Evolutionary conservation across 2,888 invertebrate species (phyloP), one percentile per base, ranked within the genome.

Genomic region (Shargacucullia verbasci): DNA sequence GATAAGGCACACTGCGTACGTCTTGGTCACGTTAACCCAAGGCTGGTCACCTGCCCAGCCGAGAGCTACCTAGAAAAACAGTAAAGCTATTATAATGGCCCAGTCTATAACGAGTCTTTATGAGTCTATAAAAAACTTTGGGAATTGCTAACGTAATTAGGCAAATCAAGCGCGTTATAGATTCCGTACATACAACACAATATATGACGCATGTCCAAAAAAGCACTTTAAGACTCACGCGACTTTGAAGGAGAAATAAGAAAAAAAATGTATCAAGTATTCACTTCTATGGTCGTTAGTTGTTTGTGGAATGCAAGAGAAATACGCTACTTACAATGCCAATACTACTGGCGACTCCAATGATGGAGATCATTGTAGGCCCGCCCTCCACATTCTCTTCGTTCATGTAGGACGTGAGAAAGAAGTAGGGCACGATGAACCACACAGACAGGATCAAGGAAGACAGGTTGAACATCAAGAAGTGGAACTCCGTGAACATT

Each of bases 391-490:
- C 95, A 0, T 95, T 92, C 75, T 95, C 95, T 9, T 95, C 95
- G 38, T 95, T 95, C 78, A 96, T 95, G 57, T 86, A 92, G 0
- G 90, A 89, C 50, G 95, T 95, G 80, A 98, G 96, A 87, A 97
- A 96, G 86, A 99, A 97, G 91, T 99, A 99, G 3, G 99, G 98
- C 66, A 99, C 97, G 83, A 99, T 98, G 87, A 97, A 97, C 97
- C 98, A 98, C 76, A 97, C 96, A 84, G 98, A 99, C 45, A 99
- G 95, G 56, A 98, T 95, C 70, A 98, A 95, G 52, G 98, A 98
- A 34, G 98, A 97, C 31, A 98, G 78, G 71, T 97, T 97, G 89
- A 98, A 96, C 78, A 97, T 94, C 34, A 97, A 89, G 87, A 98
- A 98, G 83, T 97, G 97, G 53, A 96, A 92, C 80, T 97, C 97